phyloP scores from a whole-genome alignment of 1,140 invertebrate species.

The Drosophila pseudoananassae region DNA sequence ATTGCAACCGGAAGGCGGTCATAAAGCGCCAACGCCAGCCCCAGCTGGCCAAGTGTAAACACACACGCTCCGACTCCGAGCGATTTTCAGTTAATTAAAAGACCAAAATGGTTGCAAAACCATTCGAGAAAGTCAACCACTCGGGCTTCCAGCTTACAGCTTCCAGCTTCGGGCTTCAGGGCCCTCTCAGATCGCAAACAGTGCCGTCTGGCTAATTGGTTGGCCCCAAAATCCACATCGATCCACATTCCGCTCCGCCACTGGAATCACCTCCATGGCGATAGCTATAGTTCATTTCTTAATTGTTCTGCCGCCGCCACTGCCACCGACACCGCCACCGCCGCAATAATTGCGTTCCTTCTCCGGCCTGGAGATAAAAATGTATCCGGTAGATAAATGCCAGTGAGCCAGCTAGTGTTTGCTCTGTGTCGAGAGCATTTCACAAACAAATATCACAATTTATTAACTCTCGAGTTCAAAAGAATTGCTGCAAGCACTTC shows the following conservation, averaged over 20 bases:
- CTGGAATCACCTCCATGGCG: slow-evolving; percentile 35
- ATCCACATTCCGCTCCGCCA: slow-evolving; percentile 27
- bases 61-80: slow-evolving; percentile 30
- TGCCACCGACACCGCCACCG: slow-evolving; percentile 15
- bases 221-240: slow-evolving; percentile 35
- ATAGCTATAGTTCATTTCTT: slow-evolving; percentile 77
- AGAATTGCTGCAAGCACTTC: slow-evolving; percentile 70
- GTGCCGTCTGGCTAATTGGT: slow-evolving; percentile 63
- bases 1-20: slow-evolving; percentile 73
- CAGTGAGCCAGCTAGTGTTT: slow-evolving; percentile 8
- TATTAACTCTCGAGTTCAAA: slow-evolving; percentile 77
- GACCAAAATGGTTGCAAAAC: slow-evolving; percentile 61
- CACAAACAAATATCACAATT: slow-evolving; percentile 74
- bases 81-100: slow-evolving; percentile 73
- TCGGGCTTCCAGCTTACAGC: slow-evolving; percentile 29
- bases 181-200: slow-evolving; percentile 66
- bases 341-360: slow-evolving; percentile 73
- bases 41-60: slow-evolving; percentile 52
- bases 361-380: slow-evolving; percentile 70
- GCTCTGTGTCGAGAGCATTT: slow-evolving; percentile 44
- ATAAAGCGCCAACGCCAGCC: slow-evolving; percentile 58
- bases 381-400: slow-evolving; percentile 77
- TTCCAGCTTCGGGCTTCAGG: slow-evolving; percentile 19
- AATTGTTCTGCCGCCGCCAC: slow-evolving; percentile 65
- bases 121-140: slow-evolving; percentile 10